Percentiles rank a stretch among this genome's conserved stretches.
Conservation (phyloP, 2,113 vertebrate species). For the Triplophysa siluroides region DNA sequence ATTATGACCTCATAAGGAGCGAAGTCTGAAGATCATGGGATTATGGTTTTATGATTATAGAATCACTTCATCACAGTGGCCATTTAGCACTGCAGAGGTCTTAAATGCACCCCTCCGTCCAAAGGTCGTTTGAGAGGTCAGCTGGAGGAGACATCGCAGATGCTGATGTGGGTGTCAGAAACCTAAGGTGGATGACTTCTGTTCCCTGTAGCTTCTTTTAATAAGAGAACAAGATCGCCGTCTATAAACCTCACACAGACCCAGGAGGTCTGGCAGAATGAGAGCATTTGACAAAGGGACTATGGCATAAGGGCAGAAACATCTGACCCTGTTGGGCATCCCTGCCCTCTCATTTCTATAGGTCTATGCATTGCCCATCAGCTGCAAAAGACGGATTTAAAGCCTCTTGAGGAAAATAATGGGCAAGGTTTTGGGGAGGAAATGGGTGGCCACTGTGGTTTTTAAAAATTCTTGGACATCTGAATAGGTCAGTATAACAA, state of each 20-base stretch:
- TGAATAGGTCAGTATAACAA: not conserved
- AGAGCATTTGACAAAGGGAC: slow-evolving; percentile 58
- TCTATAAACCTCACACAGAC: slow-evolving; percentile 49
- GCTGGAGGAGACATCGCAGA: slow-evolving; percentile 86
- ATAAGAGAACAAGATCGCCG: slow-evolving; percentile 66
- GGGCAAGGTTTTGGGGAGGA: slow-evolving; percentile 16
- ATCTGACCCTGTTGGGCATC: slow-evolving; percentile 72
- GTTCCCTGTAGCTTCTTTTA: slow-evolving; percentile 61
- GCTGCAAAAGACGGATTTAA: slow-evolving; percentile 55
- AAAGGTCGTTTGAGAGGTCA: slow-evolving; percentile 88
- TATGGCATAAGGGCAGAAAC: slow-evolving; percentile 72
- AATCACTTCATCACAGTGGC: slow-evolving; percentile 90
- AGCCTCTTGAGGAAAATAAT: slow-evolving; percentile 13
- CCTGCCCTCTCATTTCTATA: slow-evolving; percentile 37
- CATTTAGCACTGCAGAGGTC: slow-evolving; percentile 51
- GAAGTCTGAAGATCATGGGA: slow-evolving; percentile 91
- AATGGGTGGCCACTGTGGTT: slow-evolving; percentile 19
- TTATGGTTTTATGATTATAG: slow-evolving; percentile 96
- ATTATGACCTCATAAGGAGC: slow-evolving; percentile 93
- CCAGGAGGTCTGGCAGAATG: slow-evolving; percentile 56
- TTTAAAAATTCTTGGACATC: not conserved
- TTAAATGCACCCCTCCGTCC: slow-evolving; percentile 67
- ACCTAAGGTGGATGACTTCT: slow-evolving; percentile 80
- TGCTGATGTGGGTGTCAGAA: slow-evolving; percentile 82
- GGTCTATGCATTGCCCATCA: slow-evolving; percentile 48